Base-by-base conservation (phyloP, 2,888 invertebrate species). In the Beris chalybata region DNA sequence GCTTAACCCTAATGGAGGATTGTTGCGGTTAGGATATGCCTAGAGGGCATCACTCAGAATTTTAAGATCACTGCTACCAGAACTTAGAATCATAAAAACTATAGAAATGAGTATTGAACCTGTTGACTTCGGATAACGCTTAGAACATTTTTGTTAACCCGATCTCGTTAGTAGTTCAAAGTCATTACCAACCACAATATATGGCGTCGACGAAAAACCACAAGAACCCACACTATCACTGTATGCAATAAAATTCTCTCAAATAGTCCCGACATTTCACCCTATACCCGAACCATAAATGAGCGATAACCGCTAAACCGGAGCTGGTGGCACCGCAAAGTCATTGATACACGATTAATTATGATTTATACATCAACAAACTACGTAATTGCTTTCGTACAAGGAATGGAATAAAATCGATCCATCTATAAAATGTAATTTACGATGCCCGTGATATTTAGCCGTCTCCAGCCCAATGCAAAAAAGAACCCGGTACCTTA, bases 341-440 rank as follows among this genome's bases (percentile, higher is more conserved):
- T 58, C 45, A 13, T 29, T 15, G 58, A 65, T 61, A 55, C 65
- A 59, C 57, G 67, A 67, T 67, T 65, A 67, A 45, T 59, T 67
- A 65, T 67, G 67, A 67, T 67, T 67, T 67, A 68, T 68, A 45
- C 32, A 68, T 68, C 63, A 52, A 61, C 65, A 65, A 65, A 61
- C 68, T 65, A 65, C 56, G 61, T 65, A 68, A 68, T 68, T 68
- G 68, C 68, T 65, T 64, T 68, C 61, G 59, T 68, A 58, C 65
- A 68, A 43, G 45, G 55, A 55, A 47, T 58, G 61, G 58, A 59
- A 65, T 57, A 67, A 59, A 59, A 45, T 58, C 58, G 47, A 65
- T 68, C 61, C 68, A 68, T 65, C 68, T 65, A 57, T 63, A 65
- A 65, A 68, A 65, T 32, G 54, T 43, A 57, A 65, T 68, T 65